phyloP scores from a whole-genome alignment of 1,140 invertebrate genomes.

The Dreissena polymorpha region DNA sequence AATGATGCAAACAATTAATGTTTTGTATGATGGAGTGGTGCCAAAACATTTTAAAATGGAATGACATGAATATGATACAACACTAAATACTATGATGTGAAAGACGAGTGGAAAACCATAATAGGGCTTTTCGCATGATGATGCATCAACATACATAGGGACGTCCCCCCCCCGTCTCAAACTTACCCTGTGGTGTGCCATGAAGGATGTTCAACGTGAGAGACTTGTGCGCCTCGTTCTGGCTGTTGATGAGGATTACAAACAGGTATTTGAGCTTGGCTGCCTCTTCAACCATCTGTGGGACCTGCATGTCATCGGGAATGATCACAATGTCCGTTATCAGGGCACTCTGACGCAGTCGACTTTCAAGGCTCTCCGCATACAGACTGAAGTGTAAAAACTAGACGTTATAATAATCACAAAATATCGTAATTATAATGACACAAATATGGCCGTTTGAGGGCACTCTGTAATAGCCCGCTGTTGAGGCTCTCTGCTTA shows the following conservation, averaged over 20 bases:
- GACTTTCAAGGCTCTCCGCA: slow-evolving; percentile 92
- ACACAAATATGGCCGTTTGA: not conserved
- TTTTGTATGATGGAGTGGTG: no score
- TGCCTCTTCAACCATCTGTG: slow-evolving; percentile 93
- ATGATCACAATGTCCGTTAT: slow-evolving; percentile 90
- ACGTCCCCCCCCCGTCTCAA: not conserved
- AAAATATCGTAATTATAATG: not conserved
- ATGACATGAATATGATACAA: no score
- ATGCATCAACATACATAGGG: no score
- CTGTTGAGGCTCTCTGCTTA: no score
- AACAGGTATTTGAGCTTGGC: slow-evolving; percentile 91
- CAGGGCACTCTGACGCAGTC: slow-evolving; percentile 89
- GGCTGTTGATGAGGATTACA: slow-evolving; percentile 91
- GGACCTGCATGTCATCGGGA: slow-evolving; percentile 92
- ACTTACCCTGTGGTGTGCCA: slow-evolving; percentile 91
- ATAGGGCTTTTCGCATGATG: no score
- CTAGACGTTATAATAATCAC: not conserved
- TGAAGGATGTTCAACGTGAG: slow-evolving; percentile 95
- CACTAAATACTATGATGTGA: no score
- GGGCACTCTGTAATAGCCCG: no score
- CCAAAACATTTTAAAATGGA: no score
- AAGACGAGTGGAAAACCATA: no score
- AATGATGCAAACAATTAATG: no score
- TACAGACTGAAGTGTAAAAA: slow-evolving; percentile 85
- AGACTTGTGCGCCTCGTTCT: slow-evolving; percentile 91